Conservation (phyloP, 2,888 invertebrate species). For the Drosophila pegasa region DNA sequence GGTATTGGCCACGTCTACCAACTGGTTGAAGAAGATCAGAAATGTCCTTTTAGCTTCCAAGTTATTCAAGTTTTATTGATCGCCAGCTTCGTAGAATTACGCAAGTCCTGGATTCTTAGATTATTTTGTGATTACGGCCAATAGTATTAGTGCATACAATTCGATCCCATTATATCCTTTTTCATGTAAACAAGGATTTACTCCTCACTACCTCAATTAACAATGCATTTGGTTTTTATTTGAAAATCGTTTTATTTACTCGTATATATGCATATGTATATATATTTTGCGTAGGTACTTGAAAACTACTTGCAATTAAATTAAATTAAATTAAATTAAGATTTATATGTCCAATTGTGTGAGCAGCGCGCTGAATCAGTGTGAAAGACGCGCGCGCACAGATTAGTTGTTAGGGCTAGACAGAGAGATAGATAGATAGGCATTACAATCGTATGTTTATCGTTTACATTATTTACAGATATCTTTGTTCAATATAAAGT, state of each 20-base stretch:
- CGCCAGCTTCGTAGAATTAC: no score
- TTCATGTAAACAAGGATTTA: no score
- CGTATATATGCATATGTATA: constrained; percentile 42
- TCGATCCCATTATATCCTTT: no score
- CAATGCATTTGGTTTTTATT: constrained; percentile 22
- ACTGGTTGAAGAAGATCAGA: background rate
- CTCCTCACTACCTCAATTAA: background rate
- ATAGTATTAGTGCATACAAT: no score
- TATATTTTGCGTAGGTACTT: constrained; percentile 58
- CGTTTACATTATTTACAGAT: constrained; percentile 55
- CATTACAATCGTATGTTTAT: constrained; percentile 23
- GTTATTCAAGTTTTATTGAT: no score
- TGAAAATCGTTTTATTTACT: constrained; percentile 65
- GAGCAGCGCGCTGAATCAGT: constrained; percentile 26
- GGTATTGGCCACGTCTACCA: background rate
- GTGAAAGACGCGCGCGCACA: constrained; percentile 33
- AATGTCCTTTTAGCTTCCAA: background rate
- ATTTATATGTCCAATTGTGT: constrained; percentile 35
- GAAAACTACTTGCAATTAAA: constrained; percentile 60
- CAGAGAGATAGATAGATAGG: constrained; percentile 14
- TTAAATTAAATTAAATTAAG: constrained; percentile 53
- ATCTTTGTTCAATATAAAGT: constrained; percentile 74
- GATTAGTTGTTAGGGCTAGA: constrained; percentile 46
- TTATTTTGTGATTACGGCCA: no score
- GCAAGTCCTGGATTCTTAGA: no score